These are phyloP conservation scores for Yasuhikotakia modesta DNA, from an alignment of 2,797 vertebrate species.

Conservation along the genomic window DNA sequence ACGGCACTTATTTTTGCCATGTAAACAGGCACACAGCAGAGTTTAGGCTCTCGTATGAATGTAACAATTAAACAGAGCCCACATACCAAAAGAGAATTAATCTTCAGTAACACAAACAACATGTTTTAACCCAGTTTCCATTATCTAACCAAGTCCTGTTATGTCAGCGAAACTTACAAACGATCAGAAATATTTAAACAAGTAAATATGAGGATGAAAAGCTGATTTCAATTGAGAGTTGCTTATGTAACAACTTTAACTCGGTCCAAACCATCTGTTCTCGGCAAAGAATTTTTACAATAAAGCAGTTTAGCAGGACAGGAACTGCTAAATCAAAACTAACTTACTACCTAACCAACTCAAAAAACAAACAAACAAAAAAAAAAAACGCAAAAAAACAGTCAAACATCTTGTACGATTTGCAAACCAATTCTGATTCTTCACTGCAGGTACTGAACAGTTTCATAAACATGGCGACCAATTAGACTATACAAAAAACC, in stretches of 20 bases:
- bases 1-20: neutral
- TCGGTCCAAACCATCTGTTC: conserved; percentile 32
- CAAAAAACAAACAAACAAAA: neutral
- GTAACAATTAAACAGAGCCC: conserved; percentile 10
- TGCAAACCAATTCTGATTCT: conserved; percentile 24
- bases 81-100: conserved; percentile 11
- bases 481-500: neutral
- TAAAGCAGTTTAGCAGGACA: conserved; percentile 5
- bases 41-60: conserved; percentile 13
- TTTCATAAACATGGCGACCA: neutral
- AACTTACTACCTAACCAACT: neutral
- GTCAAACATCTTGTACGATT: conserved; percentile 19
- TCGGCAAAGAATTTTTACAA: conserved; percentile 6
- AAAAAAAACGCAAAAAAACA: neutral
- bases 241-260: conserved; percentile 27
- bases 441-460: neutral
- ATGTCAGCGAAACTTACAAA: conserved; percentile 28
- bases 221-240: conserved; percentile 19
- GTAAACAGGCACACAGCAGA: conserved; percentile 9
- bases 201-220: conserved; percentile 26
- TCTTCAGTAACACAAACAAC: conserved; percentile 33
- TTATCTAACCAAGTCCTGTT: conserved; percentile 29
- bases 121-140: conserved; percentile 35
- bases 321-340: conserved; percentile 16
- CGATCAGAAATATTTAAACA: conserved; percentile 20